These are phyloP conservation scores for Neofelis nebulosa DNA, from an alignment of 2,113 vertebrate species.

Conservation along the genomic window DNA sequence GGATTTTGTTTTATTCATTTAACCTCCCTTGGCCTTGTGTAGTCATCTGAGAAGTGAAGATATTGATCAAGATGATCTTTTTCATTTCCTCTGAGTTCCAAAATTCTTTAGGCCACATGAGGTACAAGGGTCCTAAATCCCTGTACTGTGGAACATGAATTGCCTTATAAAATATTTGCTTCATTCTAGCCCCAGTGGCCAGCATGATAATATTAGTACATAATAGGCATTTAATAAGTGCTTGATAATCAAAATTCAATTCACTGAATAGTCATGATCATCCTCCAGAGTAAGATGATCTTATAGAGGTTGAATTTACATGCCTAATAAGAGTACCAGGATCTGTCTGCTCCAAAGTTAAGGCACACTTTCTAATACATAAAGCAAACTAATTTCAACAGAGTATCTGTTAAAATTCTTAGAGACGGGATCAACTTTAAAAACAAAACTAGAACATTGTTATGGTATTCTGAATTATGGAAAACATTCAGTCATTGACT, in stretches of 20 bases:
- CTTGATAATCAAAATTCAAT: background rate
- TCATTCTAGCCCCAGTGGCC: background rate
- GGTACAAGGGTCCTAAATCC: background rate
- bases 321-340: background rate
- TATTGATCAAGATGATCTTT: background rate
- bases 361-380: background rate
- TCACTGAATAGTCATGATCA: background rate
- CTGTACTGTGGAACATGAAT: background rate
- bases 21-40: background rate
- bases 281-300: background rate
- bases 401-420: background rate
- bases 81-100: background rate
- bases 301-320: background rate
- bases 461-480: background rate
- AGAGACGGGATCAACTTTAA: background rate
- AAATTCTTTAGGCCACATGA: background rate
- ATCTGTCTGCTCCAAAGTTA: background rate
- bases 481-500: background rate
- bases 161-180: background rate
- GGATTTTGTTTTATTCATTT: background rate
- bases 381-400: background rate
- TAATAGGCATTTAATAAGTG: background rate
- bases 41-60: conserved; percentile 6
- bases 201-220: background rate
- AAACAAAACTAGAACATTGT: background rate